Base-by-base conservation (phyloP, 2,888 invertebrate genomes). In the Boloria euphrosyne region DNA sequence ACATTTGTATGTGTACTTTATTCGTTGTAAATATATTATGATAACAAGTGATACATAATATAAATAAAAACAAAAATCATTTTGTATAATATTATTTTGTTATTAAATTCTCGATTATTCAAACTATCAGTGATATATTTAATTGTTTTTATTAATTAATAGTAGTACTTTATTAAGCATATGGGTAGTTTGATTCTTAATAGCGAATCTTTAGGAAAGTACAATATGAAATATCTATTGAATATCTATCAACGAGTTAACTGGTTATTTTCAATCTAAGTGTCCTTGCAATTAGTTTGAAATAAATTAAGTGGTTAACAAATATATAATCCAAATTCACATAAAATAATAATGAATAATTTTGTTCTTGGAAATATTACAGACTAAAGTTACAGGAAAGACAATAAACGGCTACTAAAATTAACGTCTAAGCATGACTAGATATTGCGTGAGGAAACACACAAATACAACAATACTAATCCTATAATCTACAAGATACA, bases 11-110 rank as follows among this genome's bases (percentile, higher is more conserved):
- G n/a, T 22, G 49, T 63, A 51, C 43, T 67, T 63, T 67, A 84
- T 90, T 90, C 89, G 89, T 90, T 90, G 89, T 89, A 89, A 88
- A 87, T 86, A 86, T 87, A 87, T 16, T 57, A 46, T 85, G 73
- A 80, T 87, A 87, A 89, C 87, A 86, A 86, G 80, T 85, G 81
- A 78, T 76, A 70, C 78, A 81, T 70, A 6, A 22, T 44, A 2
- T 44, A 4, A 44, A 46, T 57, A 44, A n/a, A 4, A 57, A 46
- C 27, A 22, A 57, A 13, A 3, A 22, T n/a, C 7, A 3, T 27
- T 31, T 27, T 4, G 13, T n/a, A 22, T 7, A 13, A 46, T n/a
- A 13, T 2, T 13, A 46, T 5, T 46, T 46, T 46, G 10, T 27
- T 46, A 27, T 27, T 27, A 57, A 46, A 57, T 22, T 27, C 16